These are phyloP conservation scores for Pristionchus exspectatus DNA, from an alignment of 2,888 invertebrate species.

Conservation along the genomic window DNA sequence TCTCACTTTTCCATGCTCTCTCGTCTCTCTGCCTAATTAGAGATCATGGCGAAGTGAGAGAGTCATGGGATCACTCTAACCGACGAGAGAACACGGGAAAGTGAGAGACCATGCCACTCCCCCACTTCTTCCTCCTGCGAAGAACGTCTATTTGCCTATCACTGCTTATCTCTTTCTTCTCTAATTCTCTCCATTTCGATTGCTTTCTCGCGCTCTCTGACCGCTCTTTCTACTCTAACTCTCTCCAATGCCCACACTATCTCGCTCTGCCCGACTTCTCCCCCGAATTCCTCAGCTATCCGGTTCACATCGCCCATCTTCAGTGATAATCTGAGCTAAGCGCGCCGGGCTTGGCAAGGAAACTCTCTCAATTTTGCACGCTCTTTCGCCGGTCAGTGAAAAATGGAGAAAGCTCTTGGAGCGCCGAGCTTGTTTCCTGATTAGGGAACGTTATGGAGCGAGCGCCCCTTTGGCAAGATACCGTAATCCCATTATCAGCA, in stretches of 20 bases:
- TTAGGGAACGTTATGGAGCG: not conserved
- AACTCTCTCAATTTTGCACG: not conserved
- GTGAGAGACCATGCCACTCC: constrained; percentile 4
- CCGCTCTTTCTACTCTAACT: too few relatives aligned
- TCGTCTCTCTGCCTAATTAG: too few relatives aligned
- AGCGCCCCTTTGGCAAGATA: not conserved
- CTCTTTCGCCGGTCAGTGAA: not conserved
- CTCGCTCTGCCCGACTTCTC: too few relatives aligned
- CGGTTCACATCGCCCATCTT: too few relatives aligned
- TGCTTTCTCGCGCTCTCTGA: not conserved
- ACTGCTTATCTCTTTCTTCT: constrained; percentile 9
- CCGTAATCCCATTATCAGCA: not conserved
- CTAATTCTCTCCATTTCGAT: not conserved
- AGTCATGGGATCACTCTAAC: too few relatives aligned
- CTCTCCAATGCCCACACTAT: too few relatives aligned
- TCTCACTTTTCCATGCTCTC: too few relatives aligned
- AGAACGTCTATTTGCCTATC: constrained; percentile 44
- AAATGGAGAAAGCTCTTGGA: not conserved
- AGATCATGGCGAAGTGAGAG: too few relatives aligned
- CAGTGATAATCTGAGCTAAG: too few relatives aligned
- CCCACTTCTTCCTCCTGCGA: not conserved
- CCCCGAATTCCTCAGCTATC: not conserved
- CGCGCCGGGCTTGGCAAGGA: too few relatives aligned
- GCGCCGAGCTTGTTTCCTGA: not conserved
- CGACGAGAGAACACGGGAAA: not conserved